Evolutionary conservation across 2,113 vertebrate species (phyloP).

Genomic region (Solea senegalensis): DNA sequence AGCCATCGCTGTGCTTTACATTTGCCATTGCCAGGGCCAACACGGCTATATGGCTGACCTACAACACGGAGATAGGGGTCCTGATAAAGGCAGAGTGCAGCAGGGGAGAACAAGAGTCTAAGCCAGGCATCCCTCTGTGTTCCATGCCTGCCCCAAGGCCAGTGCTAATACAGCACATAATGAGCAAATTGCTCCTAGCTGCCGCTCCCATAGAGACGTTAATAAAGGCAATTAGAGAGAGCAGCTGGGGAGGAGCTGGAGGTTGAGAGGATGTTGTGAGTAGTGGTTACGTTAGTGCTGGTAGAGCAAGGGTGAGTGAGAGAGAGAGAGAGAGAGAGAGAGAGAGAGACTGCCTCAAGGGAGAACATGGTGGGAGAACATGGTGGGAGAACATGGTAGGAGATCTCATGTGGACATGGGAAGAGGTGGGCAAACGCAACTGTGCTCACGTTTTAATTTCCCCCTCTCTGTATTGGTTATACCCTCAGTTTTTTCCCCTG

Average conservation of each 20-base stretch:
- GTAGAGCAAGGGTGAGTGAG: slow-evolving; percentile 19
- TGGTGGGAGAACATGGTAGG: slow-evolving; percentile 35
- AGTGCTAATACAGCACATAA: slow-evolving; percentile 78
- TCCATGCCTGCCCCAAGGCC: slow-evolving; percentile 75
- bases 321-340: slow-evolving; percentile 28
- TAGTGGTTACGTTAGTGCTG: slow-evolving; percentile 51
- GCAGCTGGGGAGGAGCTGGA: slow-evolving; percentile 69
- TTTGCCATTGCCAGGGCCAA: slow-evolving; percentile 26
- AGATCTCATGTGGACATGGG: slow-evolving; percentile 48
- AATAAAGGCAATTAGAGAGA: slow-evolving; percentile 82
- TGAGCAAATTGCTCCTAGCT: slow-evolving; percentile 79
- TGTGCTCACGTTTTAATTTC: slow-evolving; percentile 21
- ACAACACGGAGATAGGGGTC: slow-evolving; percentile 57
- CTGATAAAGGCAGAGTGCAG: slow-evolving; percentile 59
- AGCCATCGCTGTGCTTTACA: slow-evolving; percentile 24
- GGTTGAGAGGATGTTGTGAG: slow-evolving; percentile 66
- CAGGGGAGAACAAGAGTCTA: slow-evolving; percentile 67
- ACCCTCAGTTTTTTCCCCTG: slow-evolving; percentile 12
- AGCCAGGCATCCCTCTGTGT: slow-evolving; percentile 69
- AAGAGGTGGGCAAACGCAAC: slow-evolving; percentile 47
- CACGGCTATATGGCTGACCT: slow-evolving; percentile 26
- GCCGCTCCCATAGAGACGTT: slow-evolving; percentile 81
- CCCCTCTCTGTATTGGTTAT: slow-evolving; percentile 5
- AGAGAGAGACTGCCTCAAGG: slow-evolving; percentile 29
- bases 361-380: slow-evolving; percentile 31